Base-by-base conservation (phyloP, 2,888 invertebrate genomes). In the Plemyria rubiginata region DNA sequence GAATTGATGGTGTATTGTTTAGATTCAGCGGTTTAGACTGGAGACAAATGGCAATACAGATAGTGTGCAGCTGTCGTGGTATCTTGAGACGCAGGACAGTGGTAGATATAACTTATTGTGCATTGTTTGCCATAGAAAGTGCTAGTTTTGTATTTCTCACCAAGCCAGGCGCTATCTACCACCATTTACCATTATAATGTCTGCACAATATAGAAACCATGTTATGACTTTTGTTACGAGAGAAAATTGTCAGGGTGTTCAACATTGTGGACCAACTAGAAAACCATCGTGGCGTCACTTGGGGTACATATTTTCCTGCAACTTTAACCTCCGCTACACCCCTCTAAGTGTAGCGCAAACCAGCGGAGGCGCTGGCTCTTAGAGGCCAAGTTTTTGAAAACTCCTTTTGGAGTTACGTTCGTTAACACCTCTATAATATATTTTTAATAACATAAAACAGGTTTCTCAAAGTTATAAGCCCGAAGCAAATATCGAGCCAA, bases 401-500 rank as follows among this genome's bases (percentile, higher is more conserved):
- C 3, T 22, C 1, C 3, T 22, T 22, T 22, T 22, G 22, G 1
- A 22, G 3, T 22, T 22, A 22, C 22, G 1, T 22, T 2, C 1
- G 22, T 22, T 22, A 3, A 3, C 22, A 22, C 22, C 22, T 32
- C 8, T 32, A 6, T 32, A 32, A 32, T 8, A 32, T 8, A 32
- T 8, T 6, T 43, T 9, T n/a, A 32, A 57, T 32, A 59, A 59
- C 53, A 52, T 40, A n/a, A 51, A 49, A 36, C 40, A 28, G 53
- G 36, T 48, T 49, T 45, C 46, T 29, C 54, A 49, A 41, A 56
- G 52, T 16, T 45, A 36, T 32, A 51, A 40, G 41, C 60, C 60
- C 36, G 56, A 64, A 64, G 49, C 56, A 64, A 64, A 60, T 60
- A 60, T 49, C 9, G 40, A 43, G 59, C 57, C 62, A 57, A 57